Evolutionary conservation across 2,113 vertebrate species (phyloP), one percentile per base, ranked within the genome.

Genomic region (Rhinolophus ferrumequinum): DNA sequence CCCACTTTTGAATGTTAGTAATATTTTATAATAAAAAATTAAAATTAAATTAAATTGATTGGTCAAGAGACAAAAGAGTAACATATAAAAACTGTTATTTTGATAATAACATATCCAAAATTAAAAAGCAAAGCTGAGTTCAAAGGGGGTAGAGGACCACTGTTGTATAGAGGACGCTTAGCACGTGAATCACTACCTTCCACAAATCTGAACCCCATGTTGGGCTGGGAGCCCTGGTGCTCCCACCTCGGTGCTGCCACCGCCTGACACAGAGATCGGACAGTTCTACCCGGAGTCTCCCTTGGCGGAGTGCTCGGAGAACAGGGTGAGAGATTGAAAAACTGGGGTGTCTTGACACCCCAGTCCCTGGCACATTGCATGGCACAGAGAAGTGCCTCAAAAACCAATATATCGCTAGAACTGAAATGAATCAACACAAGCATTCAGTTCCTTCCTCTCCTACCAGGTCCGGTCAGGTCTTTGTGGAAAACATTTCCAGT

Each of bases 141-240:
- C 8, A 30, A 21, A 41, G 30, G 5, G 16, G 21, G 3, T 12
- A 0, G 50, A 76, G n/a, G 54, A 3, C 21, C 1, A n/a, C 3
- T 1, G 15, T 1, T 6, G 35, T 1, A 3, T 0, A 8, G n/a
- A 8, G 28, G n/a, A 12, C 22, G 3, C 14, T 16, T 0, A 5
- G 21, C 26, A 8, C 0, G 8, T 0, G 52, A 15, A 1, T 52
- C 35, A 2, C 4, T 7, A n/a, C 19, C 7, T 15, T 62, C 41
- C n/a, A 50, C 52, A 5, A 8, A 7, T 0, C 0, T 3, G 28
- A 60, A 21, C 3, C 15, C 77, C 0, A 0, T 0, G 1, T 1
- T 0, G 5, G 5, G 44, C 76, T 30, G 56, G 38, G 16, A 22
- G 11, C 26, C 0, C 70, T 14, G 41, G 41, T 44, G n/a, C 6